These are phyloP conservation scores for Entomyzon cyanotis DNA, from an alignment of 2,113 vertebrate species.

Conservation along the genomic window DNA sequence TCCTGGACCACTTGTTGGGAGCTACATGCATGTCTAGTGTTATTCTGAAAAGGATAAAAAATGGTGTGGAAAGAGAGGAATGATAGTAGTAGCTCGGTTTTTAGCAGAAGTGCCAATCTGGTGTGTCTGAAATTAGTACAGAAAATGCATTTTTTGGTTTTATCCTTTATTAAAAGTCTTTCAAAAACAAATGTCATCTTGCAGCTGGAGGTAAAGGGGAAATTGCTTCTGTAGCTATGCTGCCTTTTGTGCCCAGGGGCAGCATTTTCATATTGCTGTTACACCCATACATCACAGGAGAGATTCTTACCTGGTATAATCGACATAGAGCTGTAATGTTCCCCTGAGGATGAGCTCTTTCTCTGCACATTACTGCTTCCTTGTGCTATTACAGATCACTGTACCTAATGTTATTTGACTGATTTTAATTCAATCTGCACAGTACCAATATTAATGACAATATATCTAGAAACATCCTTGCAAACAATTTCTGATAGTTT, in stretches of 20 bases:
- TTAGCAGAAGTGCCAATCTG: not conserved
- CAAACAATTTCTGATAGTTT: not conserved
- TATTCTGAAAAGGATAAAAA: not conserved
- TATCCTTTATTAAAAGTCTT: not conserved
- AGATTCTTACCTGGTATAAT: not conserved
- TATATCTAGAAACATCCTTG: not conserved
- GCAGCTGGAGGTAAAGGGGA: not conserved
- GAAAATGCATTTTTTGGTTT: not conserved
- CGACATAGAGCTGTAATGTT: not conserved
- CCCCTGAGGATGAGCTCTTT: not conserved
- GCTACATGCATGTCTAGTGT: not conserved
- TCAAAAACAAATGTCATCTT: not conserved
- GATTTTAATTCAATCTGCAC: not conserved
- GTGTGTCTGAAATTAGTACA: not conserved
- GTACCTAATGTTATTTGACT: not conserved
- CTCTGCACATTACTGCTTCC: not conserved
- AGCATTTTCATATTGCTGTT: not conserved
- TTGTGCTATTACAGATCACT: not conserved
- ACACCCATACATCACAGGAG: not conserved
- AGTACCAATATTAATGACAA: not conserved
- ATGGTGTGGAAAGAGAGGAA: not conserved
- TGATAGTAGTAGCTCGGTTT: fast-evolving
- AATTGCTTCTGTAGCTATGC: not conserved
- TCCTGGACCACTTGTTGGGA: not conserved
- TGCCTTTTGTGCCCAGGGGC: not conserved